Evolutionary conservation across 2,113 vertebrate species (phyloP), one percentile per base, ranked within the genome.

Genomic region (Pleuronectes platessa): DNA sequence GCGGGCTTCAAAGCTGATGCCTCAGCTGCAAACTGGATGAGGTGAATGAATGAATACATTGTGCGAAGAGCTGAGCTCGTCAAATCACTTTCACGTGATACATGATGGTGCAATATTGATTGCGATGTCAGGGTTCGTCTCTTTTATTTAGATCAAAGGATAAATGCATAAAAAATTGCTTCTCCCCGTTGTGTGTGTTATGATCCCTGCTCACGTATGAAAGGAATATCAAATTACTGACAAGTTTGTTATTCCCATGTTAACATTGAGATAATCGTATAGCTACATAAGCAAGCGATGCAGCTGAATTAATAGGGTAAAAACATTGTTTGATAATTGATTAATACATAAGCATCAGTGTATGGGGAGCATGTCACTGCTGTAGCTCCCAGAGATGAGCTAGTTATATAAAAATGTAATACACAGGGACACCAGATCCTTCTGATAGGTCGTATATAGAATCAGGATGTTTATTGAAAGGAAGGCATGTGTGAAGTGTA

Each of bases 21-120:
- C 20, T 71, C 18, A 68, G 2, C 69, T 68, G 59, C 9, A 27
- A 61, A 47, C 45, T 24, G 27, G 14, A 45, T 31, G 12, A 47
- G 53, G 51, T 58, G 47, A 42, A 15, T 63, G 68, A 76, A 76
- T 67, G 71, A 82, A 76, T 21, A 45, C 12, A 23, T 66, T 47
- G 13, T 35, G 15, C 31, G 14, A 15, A 54, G 26, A 26, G 18
- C 24, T 59, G 21, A 12, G 21, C 31, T 53, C 56, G n/a, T 37
- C 11, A 12, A 35, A 17, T 64, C 0, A 1, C 17, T 47, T 47
- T 58, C 12, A 61, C 13, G 27, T 1, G 0, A 31, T 24, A 8
- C 11, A 51, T 15, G 11, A 20, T 26, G 23, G 15, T 42, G 47
- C 18, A 35, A 23, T 49, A 69, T 65, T 27, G 66, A 70, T 58